A percentile compares a stretch with the other conserved stretches of the same genome.
Conservation (phyloP, 2,888 invertebrate genomes). For the Idaea straminata region DNA sequence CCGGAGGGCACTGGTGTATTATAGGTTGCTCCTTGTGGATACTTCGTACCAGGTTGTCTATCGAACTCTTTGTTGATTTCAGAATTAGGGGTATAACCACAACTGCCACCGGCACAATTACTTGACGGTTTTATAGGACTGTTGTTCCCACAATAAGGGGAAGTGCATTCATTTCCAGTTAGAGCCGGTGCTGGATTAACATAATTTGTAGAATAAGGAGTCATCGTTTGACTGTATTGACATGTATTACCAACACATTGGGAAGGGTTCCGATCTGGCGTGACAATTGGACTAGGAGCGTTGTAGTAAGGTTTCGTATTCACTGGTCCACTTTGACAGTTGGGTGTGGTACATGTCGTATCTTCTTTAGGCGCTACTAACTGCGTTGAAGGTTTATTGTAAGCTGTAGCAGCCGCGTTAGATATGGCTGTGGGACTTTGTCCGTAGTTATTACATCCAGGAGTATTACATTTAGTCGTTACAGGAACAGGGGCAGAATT, state of each 20-base stretch:
- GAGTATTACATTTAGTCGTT: constrained; percentile 27
- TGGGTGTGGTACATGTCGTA: constrained; percentile 32
- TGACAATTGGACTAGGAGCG: constrained; percentile 13
- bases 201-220: not conserved
- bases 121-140: not conserved
- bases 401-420: constrained; percentile 17
- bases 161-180: not conserved
- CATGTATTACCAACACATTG: constrained; percentile 16
- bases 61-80: not conserved
- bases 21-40: constrained; percentile 9
- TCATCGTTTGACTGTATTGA: not conserved
- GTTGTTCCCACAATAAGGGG: not conserved
- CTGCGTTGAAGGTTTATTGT: constrained; percentile 43
- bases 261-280: constrained; percentile 11
- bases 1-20: constrained; percentile 8
- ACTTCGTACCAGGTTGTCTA: not conserved
- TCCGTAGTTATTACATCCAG: constrained; percentile 30
- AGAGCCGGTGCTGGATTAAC: not conserved
- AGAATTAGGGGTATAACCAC: constrained; percentile 16
- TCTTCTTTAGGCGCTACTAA: constrained; percentile 53
- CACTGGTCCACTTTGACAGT: constrained; percentile 16
- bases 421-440: constrained; percentile 19
- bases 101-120: constrained; percentile 22
- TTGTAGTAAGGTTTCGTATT: constrained; percentile 11
- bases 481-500: constrained; percentile 10